Evolutionary conservation across 2,888 invertebrate species (phyloP).

Genomic region (Scaptomyza polygonia): DNA sequence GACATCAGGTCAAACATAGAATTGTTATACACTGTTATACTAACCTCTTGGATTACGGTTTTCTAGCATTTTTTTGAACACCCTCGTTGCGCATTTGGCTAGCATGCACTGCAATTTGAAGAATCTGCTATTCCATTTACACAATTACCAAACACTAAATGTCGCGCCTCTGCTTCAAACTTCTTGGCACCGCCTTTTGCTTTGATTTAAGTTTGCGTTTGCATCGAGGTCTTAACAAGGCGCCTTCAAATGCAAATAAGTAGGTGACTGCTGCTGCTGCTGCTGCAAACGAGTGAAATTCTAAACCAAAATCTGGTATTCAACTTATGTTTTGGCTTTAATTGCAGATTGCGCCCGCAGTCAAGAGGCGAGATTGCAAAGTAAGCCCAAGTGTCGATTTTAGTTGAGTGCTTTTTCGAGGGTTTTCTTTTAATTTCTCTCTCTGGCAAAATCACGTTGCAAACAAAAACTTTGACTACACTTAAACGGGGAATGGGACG

Average conservation of each 20-base stretch:
- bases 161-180: constrained; percentile 3
- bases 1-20: not conserved
- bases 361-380: not conserved
- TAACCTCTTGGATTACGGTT: not conserved
- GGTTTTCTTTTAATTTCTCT: constrained; percentile 45
- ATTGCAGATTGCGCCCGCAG: constrained; percentile 51
- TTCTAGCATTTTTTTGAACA: not conserved
- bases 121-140: not conserved
- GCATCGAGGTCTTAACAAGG: constrained; percentile 50
- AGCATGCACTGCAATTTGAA: constrained; percentile 15
- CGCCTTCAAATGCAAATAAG: constrained; percentile 61
- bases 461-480: constrained; percentile 39
- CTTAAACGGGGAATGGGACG: not conserved
- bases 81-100: not conserved
- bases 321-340: constrained; percentile 64
- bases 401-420: constrained; percentile 46
- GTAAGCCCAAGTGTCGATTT: constrained; percentile 55
- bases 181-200: not conserved
- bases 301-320: constrained; percentile 26
- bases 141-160: constrained; percentile 27
- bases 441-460: constrained; percentile 23
- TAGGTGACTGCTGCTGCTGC: not conserved
- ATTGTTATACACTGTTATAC: constrained; percentile 8
- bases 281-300: not conserved
- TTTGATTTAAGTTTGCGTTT: constrained; percentile 19